Conservation (phyloP, 2,888 invertebrate species). For the Drosophila formosana region DNA sequence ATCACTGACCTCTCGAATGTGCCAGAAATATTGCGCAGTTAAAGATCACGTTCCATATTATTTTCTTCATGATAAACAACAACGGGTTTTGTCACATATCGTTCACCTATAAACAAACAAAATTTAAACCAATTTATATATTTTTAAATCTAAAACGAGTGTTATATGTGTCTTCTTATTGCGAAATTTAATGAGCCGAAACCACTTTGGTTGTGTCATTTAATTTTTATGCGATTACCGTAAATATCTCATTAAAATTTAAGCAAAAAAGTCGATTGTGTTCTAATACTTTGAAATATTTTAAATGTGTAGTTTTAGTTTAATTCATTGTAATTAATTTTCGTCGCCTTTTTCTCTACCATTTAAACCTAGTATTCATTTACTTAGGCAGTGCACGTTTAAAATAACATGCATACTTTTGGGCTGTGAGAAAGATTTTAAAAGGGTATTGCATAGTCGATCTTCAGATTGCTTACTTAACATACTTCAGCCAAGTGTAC, state of each 20-base stretch:
- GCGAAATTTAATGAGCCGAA: neutral
- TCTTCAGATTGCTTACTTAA: neutral
- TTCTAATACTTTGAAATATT: neutral
- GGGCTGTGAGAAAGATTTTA: neutral
- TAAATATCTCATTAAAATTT: neutral
- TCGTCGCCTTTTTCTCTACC: too few species aligned
- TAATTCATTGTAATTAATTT: neutral
- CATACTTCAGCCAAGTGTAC: neutral
- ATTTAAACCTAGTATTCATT: too few species aligned
- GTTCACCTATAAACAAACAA: neutral
- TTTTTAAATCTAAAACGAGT: neutral
- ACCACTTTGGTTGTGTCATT: neutral
- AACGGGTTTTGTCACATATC: conserved; percentile 19
- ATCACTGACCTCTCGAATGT: conserved; percentile 44
- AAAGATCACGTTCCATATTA: conserved; percentile 12
- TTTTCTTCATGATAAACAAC: neutral
- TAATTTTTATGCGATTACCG: neutral
- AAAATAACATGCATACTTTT: conserved; percentile 19
- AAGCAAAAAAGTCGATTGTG: neutral
- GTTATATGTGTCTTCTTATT: neutral
- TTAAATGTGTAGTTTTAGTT: neutral
- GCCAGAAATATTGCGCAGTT: conserved; percentile 42
- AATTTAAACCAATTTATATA: conserved; percentile 5
- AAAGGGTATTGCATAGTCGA: neutral
- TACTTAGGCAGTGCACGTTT: too few species aligned